Base-by-base conservation (phyloP, 1,140 invertebrate genomes). In the Sesamia nonagrioides region DNA sequence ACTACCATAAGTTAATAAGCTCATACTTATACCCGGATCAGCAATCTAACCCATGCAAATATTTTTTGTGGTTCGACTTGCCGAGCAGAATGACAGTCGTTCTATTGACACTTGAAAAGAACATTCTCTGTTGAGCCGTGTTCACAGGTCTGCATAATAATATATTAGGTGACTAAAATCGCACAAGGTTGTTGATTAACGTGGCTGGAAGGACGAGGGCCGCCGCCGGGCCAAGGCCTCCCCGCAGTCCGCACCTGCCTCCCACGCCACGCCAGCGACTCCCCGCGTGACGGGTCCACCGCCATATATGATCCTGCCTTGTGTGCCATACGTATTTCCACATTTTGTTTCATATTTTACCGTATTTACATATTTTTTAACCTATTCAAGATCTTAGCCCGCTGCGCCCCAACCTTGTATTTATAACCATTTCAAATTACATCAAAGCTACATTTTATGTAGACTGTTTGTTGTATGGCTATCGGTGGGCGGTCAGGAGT, bases 211-310 rank as follows among this genome's bases (percentile, higher is more conserved):
- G 90, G 90, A 90, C 90, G 85, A 84, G 81, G 85, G 78, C 69
- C 90, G 86, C 85, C 83, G 78, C 68, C 74, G 37, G 81, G 83
- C 87, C 89, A 89, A 87, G 89, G 90, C 87, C 86, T 87, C 84
- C 81, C 85, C 88, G 60, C 60, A 63, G 84, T 81, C 90, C 83
- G 73, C 86, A 87, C 84, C 85, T 84, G 82, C 84, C 81, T 66
- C 77, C 76, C 40, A 74, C 68, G 52, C 79, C 35, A 21, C 78
- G 48, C 74, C 81, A 50, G 52, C 78, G 45, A 48, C 73, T 42
- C 75, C 72, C 27, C 66, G 54, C 66, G 17, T 60, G 72, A 27
- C 37, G 18, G 37, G 7, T 18, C 40, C 54, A 37, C 6, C 40
- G 48, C 42, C 42, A 18, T 48, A 42, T 42, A 68, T 50, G 21